These are phyloP conservation scores for Polypedilum pembai DNA, from an alignment of 1,140 invertebrate genomes.

Conservation along the genomic window DNA sequence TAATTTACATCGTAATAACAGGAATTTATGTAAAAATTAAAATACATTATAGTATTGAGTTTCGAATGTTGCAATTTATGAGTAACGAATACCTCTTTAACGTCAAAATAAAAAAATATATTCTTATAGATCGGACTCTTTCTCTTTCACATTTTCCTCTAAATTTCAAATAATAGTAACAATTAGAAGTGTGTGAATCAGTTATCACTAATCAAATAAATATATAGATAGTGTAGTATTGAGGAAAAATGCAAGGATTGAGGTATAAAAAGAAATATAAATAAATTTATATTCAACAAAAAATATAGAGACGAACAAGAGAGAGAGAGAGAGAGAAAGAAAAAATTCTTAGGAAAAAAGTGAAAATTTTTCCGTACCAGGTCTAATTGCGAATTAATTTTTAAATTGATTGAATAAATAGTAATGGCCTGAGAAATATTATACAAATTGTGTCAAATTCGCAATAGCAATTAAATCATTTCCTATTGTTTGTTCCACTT, in stretches of 20 bases:
- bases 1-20: not conserved
- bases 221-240: not conserved
- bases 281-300: not conserved
- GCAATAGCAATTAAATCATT: not conserved
- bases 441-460: conserved; percentile 1
- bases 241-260: not conserved
- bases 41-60: too few relatives aligned
- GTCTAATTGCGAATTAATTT: not conserved
- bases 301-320: not conserved
- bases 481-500: not conserved
- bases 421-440: not conserved
- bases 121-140: not conserved
- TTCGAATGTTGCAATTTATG: not conserved
- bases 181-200: not conserved
- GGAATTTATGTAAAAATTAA: not conserved
- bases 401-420: not conserved
- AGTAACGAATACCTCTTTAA: too few relatives aligned
- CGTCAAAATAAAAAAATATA: too few relatives aligned
- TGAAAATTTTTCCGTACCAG: not conserved
- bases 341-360: not conserved
- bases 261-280: not conserved
- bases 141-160: conserved; percentile 1
- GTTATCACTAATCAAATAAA: not conserved
- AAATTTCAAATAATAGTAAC: not conserved
- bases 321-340: not conserved